These are phyloP conservation scores for Meloidogyne chitwoodi DNA, from an alignment of 1,140 invertebrate species.

Conservation along the genomic window DNA sequence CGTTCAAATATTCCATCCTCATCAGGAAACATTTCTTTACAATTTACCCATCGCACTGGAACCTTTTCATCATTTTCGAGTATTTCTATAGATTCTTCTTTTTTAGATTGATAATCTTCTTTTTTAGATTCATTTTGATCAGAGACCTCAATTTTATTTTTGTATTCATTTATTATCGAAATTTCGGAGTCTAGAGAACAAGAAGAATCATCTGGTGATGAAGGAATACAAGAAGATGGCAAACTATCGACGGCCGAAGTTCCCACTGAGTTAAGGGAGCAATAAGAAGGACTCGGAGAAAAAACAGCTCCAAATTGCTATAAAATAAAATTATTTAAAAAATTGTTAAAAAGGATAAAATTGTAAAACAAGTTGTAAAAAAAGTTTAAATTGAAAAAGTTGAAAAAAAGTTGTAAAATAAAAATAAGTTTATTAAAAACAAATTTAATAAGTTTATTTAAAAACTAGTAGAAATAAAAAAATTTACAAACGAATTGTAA, in stretches of 20 bases:
- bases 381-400: too few relatives aligned
- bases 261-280: neutral
- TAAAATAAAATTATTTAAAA: neutral
- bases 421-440: neutral
- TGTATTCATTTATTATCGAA: neutral
- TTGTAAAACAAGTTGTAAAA: neutral
- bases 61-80: neutral
- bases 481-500: neutral
- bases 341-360: neutral
- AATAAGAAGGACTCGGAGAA: neutral
- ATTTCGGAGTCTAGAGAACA: neutral
- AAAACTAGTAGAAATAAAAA: too few relatives aligned
- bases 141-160: neutral
- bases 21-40: neutral
- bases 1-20: slow-evolving; percentile 10
- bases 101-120: neutral
- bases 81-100: neutral
- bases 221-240: neutral
- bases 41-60: neutral
- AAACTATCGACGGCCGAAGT: neutral
- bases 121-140: neutral
- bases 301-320: neutral
- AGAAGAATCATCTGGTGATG: neutral
- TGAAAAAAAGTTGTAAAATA: too few relatives aligned
- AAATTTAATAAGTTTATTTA: neutral